Conservation (phyloP, 2,113 vertebrate species). For the Orientallactaga bullata region DNA sequence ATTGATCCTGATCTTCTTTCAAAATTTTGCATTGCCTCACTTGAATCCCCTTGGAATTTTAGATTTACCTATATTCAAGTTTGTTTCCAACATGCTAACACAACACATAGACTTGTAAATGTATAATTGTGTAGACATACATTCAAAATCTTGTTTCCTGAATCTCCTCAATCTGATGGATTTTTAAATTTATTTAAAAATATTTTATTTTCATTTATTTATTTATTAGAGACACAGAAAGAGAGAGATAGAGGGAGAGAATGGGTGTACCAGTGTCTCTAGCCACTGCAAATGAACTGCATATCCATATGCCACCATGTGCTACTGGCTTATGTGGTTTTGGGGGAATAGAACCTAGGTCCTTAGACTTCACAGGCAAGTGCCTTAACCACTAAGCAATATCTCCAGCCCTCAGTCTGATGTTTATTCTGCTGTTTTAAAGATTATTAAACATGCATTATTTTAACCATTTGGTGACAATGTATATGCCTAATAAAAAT, state of each 20-base stretch:
- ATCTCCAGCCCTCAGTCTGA: neutral
- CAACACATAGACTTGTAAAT: neutral
- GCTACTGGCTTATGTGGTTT: too few relatives aligned
- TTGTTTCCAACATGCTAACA: conserved; percentile 11
- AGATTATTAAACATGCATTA: neutral
- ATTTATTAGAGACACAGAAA: too few relatives aligned
- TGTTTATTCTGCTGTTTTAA: neutral
- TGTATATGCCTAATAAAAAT: neutral
- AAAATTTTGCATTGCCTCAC: conserved; percentile 4
- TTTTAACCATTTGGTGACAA: conserved; percentile 19
- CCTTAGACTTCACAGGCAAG: too few relatives aligned
- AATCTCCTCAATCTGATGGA: neutral
- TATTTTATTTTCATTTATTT: neutral
- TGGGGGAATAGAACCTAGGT: too few relatives aligned
- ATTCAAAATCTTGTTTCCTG: neutral
- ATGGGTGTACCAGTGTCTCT: too few relatives aligned
- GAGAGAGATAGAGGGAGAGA: too few relatives aligned
- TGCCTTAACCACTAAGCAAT: too few relatives aligned
- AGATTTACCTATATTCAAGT: neutral
- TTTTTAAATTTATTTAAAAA: neutral
- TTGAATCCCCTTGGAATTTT: neutral
- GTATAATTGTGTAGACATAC: neutral
- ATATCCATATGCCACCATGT: too few relatives aligned
- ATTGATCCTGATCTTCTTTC: conserved; percentile 44
- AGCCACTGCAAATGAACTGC: too few relatives aligned